Evolutionary conservation across 1,140 invertebrate genomes (phyloP), one percentile per base, ranked within the genome.

Genomic region (Monomorium pharaonis): DNA sequence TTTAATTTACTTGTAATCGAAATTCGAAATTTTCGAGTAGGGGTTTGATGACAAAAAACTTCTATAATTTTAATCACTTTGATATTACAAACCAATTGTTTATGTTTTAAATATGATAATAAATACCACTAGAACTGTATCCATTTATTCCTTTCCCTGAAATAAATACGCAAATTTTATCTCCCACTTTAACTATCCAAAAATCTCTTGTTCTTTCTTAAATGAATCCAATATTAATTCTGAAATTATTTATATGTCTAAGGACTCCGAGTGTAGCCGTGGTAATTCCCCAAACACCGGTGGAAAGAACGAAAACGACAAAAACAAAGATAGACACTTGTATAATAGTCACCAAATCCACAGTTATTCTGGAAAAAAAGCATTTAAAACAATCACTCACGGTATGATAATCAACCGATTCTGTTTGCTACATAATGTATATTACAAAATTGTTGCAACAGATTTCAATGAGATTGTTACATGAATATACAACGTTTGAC

Each of bases 261-360:
- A 95, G 95, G 95, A 95, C 86, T 95, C 95, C 4, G 95, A 95
- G 90, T 95, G 94, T 90, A 95, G 95, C 90, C 93, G 94, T 81
- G 95, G 95, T 65, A 94, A 95, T 91, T 95, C 94, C 54, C 94
- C 95, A 10, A 95, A 95, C 42, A 94, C 91, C 67, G 92, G 92
- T 54, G 93, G 92, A 10, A 94, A 94, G 70, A 90, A 78, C 18
- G 94, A 94, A 18, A 83, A 72, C 5, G 94, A 95, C 58, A 93
- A 92, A 91, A 92, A 92, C 74, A 94, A 93, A 89, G 94, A 94
- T 65, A 92, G 94, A 80, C 92, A 93, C 75, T 78, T 91, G 67
- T 94, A 92, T 87, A 94, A 94, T 86, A 93, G 93, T 91, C 94
- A 95, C 65, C 94, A 93, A 70, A 89, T 90, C 67, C 92, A 93